phyloP scores from a whole-genome alignment of 2,797 vertebrate species.

The Intellagama lesueurii region DNA sequence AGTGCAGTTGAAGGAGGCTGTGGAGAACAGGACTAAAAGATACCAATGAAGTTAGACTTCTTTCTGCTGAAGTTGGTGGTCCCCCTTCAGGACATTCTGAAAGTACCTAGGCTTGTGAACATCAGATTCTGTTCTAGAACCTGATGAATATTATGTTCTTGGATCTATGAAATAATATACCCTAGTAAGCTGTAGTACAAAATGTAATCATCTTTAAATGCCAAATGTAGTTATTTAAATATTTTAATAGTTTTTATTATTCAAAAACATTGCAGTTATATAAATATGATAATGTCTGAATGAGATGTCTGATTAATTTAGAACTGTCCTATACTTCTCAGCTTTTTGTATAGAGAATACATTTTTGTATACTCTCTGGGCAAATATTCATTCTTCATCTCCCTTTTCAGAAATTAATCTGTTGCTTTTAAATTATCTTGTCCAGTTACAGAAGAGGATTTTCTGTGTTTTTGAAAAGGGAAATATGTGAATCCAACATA shows the following conservation, averaged over 20 bases:
- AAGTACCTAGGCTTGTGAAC: neutral
- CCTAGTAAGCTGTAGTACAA: too few species aligned
- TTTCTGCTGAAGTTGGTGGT: neutral
- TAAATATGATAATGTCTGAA: too few species aligned
- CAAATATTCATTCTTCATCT: neutral
- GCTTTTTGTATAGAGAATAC: neutral
- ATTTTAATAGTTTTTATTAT: too few species aligned
- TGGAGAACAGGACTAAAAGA: neutral
- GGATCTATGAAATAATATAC: neutral
- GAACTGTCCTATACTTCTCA: neutral
- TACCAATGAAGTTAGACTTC: neutral
- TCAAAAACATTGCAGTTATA: too few species aligned
- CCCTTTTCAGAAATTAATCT: slow-evolving; percentile 10
- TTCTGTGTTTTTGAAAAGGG: slow-evolving; percentile 41
- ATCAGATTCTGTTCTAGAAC: neutral
- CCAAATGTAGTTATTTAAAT: too few species aligned
- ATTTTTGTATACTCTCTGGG: neutral
- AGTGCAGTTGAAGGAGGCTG: neutral
- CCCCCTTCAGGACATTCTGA: neutral
- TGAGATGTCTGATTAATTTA: neutral
- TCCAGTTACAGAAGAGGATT: slow-evolving; percentile 15
- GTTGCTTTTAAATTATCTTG: neutral
- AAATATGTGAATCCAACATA: slow-evolving; percentile 48
- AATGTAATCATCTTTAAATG: too few species aligned
- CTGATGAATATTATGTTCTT: neutral